Conservation (phyloP, 2,113 vertebrate species). For the Pteronura brasiliensis region DNA sequence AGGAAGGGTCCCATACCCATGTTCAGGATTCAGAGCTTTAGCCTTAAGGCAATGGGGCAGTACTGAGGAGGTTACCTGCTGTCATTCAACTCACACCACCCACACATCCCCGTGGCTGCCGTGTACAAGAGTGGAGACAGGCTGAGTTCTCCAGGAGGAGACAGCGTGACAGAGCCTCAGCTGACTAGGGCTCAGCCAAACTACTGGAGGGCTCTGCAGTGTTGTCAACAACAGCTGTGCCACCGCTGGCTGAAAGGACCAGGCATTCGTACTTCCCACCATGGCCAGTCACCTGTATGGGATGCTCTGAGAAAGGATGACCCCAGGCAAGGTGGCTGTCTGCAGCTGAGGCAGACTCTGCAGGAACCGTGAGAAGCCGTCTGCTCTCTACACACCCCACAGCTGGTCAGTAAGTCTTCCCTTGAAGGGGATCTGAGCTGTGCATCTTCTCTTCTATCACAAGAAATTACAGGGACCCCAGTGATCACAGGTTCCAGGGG, state of each 20-base stretch:
- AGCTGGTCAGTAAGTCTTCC: not conserved
- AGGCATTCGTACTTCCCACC: too few species aligned
- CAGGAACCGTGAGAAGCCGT: not conserved
- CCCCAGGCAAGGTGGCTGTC: not conserved
- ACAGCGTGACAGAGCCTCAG: not conserved
- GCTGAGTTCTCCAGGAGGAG: not conserved
- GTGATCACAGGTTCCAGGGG: not conserved
- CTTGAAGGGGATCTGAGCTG: not conserved
- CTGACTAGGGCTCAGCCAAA: not conserved
- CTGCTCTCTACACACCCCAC: not conserved
- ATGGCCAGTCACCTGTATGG: not conserved
- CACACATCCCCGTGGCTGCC: accelerated
- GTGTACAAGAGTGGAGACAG: not conserved
- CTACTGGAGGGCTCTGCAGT: not conserved
- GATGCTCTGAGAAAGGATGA: not conserved
- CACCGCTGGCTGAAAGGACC: not conserved
- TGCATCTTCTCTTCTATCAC: not conserved
- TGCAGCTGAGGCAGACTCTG: not conserved
- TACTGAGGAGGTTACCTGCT: not conserved
- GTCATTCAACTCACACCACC: not conserved
- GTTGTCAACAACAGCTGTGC: not conserved
- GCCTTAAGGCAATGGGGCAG: not conserved
- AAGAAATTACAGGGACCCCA: not conserved
- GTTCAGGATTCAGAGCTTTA: not conserved
- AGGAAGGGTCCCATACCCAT: not conserved